Percentiles rank a stretch among this genome's conserved stretches.
These are phyloP conservation scores for Centropus unirufus DNA, from an alignment of 2,113 vertebrate species.

Conservation along the genomic window DNA sequence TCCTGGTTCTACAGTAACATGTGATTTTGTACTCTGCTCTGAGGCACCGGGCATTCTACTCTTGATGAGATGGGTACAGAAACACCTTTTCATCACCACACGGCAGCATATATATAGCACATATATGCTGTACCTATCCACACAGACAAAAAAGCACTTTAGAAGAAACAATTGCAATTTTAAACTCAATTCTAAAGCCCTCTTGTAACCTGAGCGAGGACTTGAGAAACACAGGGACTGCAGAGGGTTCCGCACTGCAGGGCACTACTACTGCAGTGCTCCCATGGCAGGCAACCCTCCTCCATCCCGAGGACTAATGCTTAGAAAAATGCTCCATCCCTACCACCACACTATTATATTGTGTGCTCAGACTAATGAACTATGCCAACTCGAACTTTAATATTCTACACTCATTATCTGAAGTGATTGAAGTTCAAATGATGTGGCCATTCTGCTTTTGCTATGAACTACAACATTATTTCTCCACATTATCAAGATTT, in stretches of 20 bases:
- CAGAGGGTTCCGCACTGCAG: background rate
- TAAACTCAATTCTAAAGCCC: background rate
- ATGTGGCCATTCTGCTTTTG: background rate
- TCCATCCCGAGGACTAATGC: fast-evolving
- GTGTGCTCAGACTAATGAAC: fast-evolving
- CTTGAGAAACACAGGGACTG: background rate
- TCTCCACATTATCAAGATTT: background rate
- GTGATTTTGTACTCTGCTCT: too few species aligned
- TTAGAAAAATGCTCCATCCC: background rate
- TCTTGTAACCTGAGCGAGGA: fast-evolving
- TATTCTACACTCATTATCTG: fast-evolving
- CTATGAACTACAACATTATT: background rate
- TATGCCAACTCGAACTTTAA: background rate
- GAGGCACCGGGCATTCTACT: too few species aligned
- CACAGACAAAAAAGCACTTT: background rate
- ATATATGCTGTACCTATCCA: too few species aligned
- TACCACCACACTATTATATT: too few species aligned
- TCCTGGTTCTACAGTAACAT: background rate
- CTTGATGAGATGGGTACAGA: background rate
- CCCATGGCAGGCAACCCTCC: too few species aligned
- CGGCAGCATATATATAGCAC: background rate
- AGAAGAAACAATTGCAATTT: background rate
- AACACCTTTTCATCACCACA: background rate
- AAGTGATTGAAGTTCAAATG: background rate
- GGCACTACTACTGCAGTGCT: background rate